A percentile compares a stretch with the other conserved stretches of the same genome.
Conservation (phyloP, 2,888 invertebrate genomes). For the Euplagia quadripunctaria region DNA sequence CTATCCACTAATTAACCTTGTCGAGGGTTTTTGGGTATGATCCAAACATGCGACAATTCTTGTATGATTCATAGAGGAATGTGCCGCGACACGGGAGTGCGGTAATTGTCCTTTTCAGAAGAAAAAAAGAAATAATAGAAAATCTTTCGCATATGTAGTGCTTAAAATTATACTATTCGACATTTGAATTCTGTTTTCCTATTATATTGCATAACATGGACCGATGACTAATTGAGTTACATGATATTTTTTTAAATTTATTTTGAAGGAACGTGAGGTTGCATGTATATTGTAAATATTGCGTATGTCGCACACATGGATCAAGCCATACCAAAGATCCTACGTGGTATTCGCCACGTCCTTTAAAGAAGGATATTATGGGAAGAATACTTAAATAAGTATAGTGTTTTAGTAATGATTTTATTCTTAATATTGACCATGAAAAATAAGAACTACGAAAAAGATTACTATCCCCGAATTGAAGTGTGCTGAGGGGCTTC, state of each 20-base stretch:
- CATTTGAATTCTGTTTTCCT: background rate
- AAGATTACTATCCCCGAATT: no score
- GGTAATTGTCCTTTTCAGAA: no score
- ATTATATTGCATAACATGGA: background rate
- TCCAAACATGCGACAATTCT: no score
- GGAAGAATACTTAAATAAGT: background rate
- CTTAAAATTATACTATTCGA: background rate
- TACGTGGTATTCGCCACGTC: background rate
- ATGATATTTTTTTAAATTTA: background rate
- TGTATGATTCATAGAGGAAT: no score
- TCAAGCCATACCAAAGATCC: background rate
- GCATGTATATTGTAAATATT: background rate
- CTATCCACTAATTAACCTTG: no score
- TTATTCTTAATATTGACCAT: background rate
- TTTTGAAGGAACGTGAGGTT: conserved; percentile 3
- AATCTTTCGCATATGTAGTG: background rate
- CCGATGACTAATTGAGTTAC: background rate
- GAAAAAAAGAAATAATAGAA: no score
- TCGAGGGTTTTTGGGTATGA: no score
- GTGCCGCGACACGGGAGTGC: no score
- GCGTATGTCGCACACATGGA: background rate
- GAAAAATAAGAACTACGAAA: no score
- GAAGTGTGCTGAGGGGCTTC: background rate
- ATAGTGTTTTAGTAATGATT: background rate
- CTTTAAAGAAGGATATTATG: background rate